Evolutionary conservation across 1,140 invertebrate species (phyloP), one percentile per base, ranked within the genome.

Genomic region (Apis laboriosa): DNA sequence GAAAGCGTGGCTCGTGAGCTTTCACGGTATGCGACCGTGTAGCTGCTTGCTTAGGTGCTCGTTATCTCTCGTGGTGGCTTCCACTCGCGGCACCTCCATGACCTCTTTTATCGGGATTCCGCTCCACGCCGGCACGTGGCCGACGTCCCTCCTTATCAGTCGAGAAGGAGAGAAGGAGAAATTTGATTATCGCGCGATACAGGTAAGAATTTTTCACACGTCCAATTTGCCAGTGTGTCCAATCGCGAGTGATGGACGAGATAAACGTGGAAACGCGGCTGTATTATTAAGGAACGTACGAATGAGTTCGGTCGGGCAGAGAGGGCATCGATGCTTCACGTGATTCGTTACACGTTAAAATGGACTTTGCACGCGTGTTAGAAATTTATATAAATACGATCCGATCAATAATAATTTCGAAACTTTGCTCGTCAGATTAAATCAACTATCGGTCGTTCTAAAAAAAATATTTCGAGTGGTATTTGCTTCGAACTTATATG

Each of bases 121-220:
- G 43, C 49, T 28, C 70, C 34, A 43, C 4, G n/a, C 58, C 73
- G 43, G 60, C 70, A 81, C 79, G 83, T 84, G 79, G 56, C 34
- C n/a, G 5, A 19, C 9, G 28, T 43, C 43, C 17, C 56, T 72
- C 17, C 56, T 72, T 83, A 72, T 79, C 67, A 15, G 1, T 21
- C 72, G 7, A 34, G 11, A 17, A 5, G 7, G 11, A 2, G 7
- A n/a, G 43, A 19, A 51, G 61, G 9, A 53, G 71, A 76, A 61
- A 66, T 68, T 21, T 58, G 61, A 80, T 80, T 66, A 74, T 67
- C 70, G n/a, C n/a, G 17, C 63, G 53, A 81, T 60, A 61, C 0
- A 2, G 17, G 24, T 76, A 15, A 64, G 34, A 68, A 43, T 80
- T 51, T 74, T 43, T 72, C 49, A 24, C 21, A 43, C 63, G 28